Evolutionary conservation across 1,140 invertebrate species (phyloP).

Genomic region (Heterodera schachtii): DNA sequence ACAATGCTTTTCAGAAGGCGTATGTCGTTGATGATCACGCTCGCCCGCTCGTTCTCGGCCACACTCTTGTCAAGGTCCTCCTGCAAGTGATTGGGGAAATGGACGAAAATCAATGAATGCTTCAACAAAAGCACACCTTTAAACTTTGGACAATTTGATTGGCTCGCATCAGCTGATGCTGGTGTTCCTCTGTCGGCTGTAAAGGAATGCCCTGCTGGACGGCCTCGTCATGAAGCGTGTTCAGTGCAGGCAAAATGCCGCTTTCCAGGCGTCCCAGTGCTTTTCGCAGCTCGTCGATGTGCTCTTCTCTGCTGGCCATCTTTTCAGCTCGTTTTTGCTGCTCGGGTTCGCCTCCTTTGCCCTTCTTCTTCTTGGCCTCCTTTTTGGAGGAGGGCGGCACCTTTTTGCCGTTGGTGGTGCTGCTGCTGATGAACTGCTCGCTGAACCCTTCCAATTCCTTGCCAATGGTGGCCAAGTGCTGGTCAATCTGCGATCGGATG

Average conservation of each 20-base stretch:
- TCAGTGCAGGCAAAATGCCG: neutral
- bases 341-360: neutral
- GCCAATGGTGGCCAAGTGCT: constrained; percentile 15
- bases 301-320: constrained; percentile 6
- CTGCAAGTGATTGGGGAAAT: neutral
- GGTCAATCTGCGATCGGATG: neutral
- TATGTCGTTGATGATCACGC: neutral
- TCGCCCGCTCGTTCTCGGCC: constrained; percentile 13
- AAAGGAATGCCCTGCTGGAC: constrained; percentile 8
- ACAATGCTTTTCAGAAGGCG: neutral
- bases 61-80: neutral
- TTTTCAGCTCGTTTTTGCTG: neutral
- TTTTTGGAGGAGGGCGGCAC: neutral
- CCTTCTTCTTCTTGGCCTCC: constrained; percentile 14
- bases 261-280: constrained; percentile 8
- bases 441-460: constrained; percentile 3
- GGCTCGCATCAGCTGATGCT: neutral
- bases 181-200: neutral
- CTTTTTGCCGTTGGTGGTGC: neutral
- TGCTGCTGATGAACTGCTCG: neutral
- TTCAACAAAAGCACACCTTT: neutral
- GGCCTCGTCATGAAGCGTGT: constrained; percentile 4
- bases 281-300: constrained; percentile 7
- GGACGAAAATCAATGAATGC: neutral
- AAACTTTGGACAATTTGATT: constrained; percentile 13